A percentile compares a stretch with the other conserved stretches of the same genome.
Evolutionary conservation across 2,797 vertebrate genomes (phyloP).

Genomic region (Silurus lanzhouensis): DNA sequence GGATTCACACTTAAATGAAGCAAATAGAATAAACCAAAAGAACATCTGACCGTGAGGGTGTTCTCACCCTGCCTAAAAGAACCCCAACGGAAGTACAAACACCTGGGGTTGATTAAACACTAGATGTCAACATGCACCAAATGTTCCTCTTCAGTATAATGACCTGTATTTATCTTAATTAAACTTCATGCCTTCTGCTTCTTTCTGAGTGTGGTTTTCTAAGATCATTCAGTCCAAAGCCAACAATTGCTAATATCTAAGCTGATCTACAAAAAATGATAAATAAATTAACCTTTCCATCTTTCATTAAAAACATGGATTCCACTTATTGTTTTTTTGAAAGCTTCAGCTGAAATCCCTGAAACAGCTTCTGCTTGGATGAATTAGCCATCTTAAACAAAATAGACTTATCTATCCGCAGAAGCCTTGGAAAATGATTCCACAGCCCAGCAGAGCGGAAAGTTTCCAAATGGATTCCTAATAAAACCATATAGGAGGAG

Average conservation of each 20-base stretch:
- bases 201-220: background rate
- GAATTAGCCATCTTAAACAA: background rate
- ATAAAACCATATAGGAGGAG: background rate
- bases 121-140: background rate
- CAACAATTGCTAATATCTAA: background rate
- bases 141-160: background rate
- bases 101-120: background rate
- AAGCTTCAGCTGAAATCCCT: background rate
- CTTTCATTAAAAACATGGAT: background rate
- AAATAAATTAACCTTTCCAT: background rate
- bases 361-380: background rate
- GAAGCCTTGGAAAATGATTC: background rate
- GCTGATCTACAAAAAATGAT: background rate
- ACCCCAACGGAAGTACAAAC: background rate
- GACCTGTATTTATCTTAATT: background rate
- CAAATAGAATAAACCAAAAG: background rate
- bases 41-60: background rate
- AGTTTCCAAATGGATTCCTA: constrained; percentile 13
- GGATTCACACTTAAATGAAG: background rate
- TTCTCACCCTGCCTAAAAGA: background rate
- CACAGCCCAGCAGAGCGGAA: background rate
- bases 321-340: background rate
- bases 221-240: background rate
- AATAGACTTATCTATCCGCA: background rate
- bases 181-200: background rate